Percentiles rank a stretch among this genome's conserved stretches.
Evolutionary conservation across 2,113 vertebrate species (phyloP).

Genomic region (Sturnus vulgaris): DNA sequence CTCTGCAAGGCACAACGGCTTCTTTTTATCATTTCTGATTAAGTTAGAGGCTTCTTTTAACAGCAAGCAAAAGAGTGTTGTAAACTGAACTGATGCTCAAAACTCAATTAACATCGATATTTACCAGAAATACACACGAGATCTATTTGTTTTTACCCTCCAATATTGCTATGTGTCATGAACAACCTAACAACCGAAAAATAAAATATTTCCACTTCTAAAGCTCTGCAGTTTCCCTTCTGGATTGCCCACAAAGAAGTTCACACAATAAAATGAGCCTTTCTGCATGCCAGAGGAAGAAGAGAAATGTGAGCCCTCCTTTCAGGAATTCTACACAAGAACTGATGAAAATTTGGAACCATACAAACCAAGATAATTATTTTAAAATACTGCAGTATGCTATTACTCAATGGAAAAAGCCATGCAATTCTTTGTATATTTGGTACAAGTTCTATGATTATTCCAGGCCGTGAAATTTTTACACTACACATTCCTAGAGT

Average conservation of each 20-base stretch:
- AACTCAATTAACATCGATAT: background rate
- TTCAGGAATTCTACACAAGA: background rate
- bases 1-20: background rate
- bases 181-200: background rate
- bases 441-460: background rate
- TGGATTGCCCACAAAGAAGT: background rate
- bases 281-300: background rate
- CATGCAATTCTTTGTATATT: background rate
- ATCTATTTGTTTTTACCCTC: background rate
- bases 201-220: background rate
- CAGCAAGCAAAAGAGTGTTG: background rate
- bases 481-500: background rate
- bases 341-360: background rate
- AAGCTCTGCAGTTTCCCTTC: background rate
- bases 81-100: background rate
- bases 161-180: background rate
- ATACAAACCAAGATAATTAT: background rate
- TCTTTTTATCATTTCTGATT: background rate
- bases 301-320: background rate
- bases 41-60: background rate
- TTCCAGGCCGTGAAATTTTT: background rate
- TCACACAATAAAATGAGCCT: slow-evolving; percentile 12
- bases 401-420: background rate
- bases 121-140: background rate
- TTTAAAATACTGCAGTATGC: background rate